Evolutionary conservation across 2,888 invertebrate species (phyloP).

Genomic region (Meteorus colon): DNA sequence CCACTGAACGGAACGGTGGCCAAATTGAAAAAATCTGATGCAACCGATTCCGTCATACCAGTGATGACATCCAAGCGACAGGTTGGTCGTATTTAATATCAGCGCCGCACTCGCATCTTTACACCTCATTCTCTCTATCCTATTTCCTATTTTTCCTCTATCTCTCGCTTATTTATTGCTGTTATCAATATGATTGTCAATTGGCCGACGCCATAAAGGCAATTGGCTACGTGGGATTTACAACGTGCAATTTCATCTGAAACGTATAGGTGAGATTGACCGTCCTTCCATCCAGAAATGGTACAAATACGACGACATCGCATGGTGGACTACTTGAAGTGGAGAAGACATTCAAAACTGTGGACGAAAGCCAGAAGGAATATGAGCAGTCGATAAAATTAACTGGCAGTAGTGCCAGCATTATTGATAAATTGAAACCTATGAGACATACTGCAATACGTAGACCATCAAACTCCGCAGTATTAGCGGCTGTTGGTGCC

Average conservation of each 20-base stretch:
- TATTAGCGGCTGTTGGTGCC: slow-evolving; percentile 84
- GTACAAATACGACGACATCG: slow-evolving; percentile 77
- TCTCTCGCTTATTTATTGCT: slow-evolving; percentile 38
- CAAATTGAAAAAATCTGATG: slow-evolving; percentile 23
- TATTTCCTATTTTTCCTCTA: slow-evolving; percentile 14
- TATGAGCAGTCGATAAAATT: slow-evolving; percentile 69
- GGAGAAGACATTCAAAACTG: slow-evolving; percentile 82
- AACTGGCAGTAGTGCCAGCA: slow-evolving; percentile 60
- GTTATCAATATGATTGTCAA: slow-evolving; percentile 36
- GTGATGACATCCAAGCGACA: slow-evolving; percentile 71
- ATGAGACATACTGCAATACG: slow-evolving; percentile 68
- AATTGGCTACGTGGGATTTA: slow-evolving; percentile 36
- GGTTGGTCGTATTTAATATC: slow-evolving; percentile 63
- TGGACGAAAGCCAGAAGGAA: slow-evolving; percentile 77
- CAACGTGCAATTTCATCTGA: slow-evolving; percentile 71
- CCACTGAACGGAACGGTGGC: slow-evolving; percentile 33
- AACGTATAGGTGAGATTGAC: slow-evolving; percentile 78
- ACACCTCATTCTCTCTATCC: slow-evolving; percentile 22
- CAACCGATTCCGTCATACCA: slow-evolving; percentile 54
- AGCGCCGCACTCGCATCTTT: slow-evolving; percentile 27
- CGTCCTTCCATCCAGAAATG: slow-evolving; percentile 82
- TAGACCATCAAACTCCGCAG: slow-evolving; percentile 77
- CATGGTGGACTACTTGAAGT: slow-evolving; percentile 86
- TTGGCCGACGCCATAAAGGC: slow-evolving; percentile 27
- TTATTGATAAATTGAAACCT: slow-evolving; percentile 59